Conservation (phyloP, 1,140 invertebrate genomes). For the Drosophila novamexicana region DNA sequence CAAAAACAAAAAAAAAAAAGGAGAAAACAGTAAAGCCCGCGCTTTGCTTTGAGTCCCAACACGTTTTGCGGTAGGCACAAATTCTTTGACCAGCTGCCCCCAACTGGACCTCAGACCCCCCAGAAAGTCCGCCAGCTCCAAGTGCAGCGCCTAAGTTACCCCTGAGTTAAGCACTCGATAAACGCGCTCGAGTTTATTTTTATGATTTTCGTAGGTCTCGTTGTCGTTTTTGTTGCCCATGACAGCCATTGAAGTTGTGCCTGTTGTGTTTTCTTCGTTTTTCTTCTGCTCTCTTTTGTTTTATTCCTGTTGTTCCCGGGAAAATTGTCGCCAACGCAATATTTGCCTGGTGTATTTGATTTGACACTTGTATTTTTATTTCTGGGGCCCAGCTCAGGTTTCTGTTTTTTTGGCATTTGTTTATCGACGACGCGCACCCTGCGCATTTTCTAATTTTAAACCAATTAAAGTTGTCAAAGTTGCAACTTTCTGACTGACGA, state of each 20-base stretch:
- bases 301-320: background rate
- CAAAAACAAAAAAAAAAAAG: too few species aligned
- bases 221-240: conserved; percentile 50
- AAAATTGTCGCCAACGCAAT: conserved; percentile 52
- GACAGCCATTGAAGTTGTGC: conserved; percentile 70
- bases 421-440: conserved; percentile 38
- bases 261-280: conserved; percentile 8
- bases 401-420: conserved; percentile 52
- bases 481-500: conserved; percentile 54
- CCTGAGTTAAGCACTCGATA: conserved; percentile 73
- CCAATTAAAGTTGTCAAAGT: conserved; percentile 78
- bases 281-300: background rate
- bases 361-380: conserved; percentile 39
- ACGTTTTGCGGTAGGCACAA: conserved; percentile 66
- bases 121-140: conserved; percentile 10
- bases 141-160: conserved; percentile 36
- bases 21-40: background rate
- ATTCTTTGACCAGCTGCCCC: conserved; percentile 57
- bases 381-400: conserved; percentile 6
- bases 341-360: conserved; percentile 23
- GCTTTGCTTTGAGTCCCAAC: conserved; percentile 8
- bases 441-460: conserved; percentile 72
- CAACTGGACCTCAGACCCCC: background rate
- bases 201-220: conserved; percentile 30
- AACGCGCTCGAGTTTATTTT: conserved; percentile 52